Percentiles rank a stretch among this genome's conserved stretches.
Conservation (phyloP, 2,888 invertebrate species). For the Clunio marinus region DNA sequence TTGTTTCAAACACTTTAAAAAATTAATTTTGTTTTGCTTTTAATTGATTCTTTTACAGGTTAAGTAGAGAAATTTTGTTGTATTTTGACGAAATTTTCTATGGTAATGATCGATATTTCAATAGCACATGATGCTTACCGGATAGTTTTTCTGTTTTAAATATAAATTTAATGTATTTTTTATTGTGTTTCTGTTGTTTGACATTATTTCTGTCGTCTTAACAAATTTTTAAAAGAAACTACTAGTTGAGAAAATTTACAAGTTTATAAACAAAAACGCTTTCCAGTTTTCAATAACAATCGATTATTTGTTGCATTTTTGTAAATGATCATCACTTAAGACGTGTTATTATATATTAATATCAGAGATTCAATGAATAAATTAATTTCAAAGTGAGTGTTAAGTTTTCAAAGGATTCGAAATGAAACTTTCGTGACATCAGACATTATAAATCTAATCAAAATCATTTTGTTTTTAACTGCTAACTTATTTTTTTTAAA, state of each 20-base stretch:
- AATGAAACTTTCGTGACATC: no score
- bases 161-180: slow-evolving; percentile 40
- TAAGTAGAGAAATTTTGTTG: slow-evolving; percentile 25
- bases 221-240: not conserved
- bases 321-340: no score
- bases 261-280: no score
- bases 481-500: no score
- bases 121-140: slow-evolving; percentile 44
- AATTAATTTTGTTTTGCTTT: slow-evolving; percentile 31
- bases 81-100: slow-evolving; percentile 5
- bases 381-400: no score
- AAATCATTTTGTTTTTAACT: no score
- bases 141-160: slow-evolving; percentile 49
- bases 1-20: not conserved
- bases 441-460: no score
- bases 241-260: not conserved
- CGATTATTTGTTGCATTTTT: no score
- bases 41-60: slow-evolving; percentile 21
- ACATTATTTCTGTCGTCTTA: not conserved
- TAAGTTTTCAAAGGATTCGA: no score
- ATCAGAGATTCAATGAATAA: no score
- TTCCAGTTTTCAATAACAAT: no score
- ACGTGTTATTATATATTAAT: no score
- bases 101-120: not conserved
- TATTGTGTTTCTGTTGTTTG: slow-evolving; percentile 27